Evolutionary conservation across 1,140 invertebrate species (phyloP).

Genomic region (Olivierus martensii): DNA sequence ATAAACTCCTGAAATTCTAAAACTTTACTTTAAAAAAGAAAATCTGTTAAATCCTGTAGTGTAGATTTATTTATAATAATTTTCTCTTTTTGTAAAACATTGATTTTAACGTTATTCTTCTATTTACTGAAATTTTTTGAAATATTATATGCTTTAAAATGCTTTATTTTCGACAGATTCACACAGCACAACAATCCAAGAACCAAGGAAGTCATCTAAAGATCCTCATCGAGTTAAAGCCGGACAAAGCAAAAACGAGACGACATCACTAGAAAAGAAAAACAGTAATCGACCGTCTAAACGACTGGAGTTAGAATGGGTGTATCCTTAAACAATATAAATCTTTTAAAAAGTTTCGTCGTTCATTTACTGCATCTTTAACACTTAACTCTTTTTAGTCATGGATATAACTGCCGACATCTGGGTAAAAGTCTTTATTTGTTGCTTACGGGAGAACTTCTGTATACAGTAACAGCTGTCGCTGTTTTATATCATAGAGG

Average conservation of each 20-base stretch:
- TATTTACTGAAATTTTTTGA: too few relatives aligned
- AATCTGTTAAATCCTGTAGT: too few relatives aligned
- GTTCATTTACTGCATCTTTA: neutral
- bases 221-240: neutral
- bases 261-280: too few relatives aligned
- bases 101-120: too few relatives aligned
- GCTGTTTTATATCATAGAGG: slow-evolving; percentile 81
- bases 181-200: too few relatives aligned
- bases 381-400: slow-evolving; percentile 36
- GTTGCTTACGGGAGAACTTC: slow-evolving; percentile 74
- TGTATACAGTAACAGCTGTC: slow-evolving; percentile 84
- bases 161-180: too few relatives aligned
- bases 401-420: slow-evolving; percentile 82
- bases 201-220: neutral
- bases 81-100: too few relatives aligned
- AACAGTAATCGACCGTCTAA: slow-evolving; percentile 8
- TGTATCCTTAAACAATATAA: slow-evolving; percentile 45
- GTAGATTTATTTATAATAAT: too few relatives aligned
- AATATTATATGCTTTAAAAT: too few relatives aligned
- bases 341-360: neutral
- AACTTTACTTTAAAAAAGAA: too few relatives aligned
- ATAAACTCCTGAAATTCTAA: too few relatives aligned
- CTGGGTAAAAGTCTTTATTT: slow-evolving; percentile 77
- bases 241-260: neutral
- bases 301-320: slow-evolving; percentile 62